Evolutionary conservation across 2,113 vertebrate genomes (phyloP).

Genomic region (Oncorhynchus nerka): DNA sequence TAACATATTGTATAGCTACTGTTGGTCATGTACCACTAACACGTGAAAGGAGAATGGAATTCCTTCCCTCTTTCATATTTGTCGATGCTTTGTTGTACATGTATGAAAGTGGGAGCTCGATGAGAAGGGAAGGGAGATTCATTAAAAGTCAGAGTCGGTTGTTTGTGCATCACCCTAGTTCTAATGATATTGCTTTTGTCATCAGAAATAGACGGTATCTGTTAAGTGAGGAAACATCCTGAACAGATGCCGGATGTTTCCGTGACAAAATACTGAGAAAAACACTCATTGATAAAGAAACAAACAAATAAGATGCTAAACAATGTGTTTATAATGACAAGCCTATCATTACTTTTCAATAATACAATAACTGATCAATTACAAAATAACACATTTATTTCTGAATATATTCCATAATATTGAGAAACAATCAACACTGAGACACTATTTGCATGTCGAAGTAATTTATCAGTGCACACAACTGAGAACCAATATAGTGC

Average conservation of each 20-base stretch:
- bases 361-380: neutral
- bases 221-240: neutral
- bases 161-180: too few species aligned
- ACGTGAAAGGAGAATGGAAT: too few species aligned
- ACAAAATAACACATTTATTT: neutral
- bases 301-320: neutral
- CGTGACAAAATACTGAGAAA: neutral
- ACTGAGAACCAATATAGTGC: conserved; percentile 37
- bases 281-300: neutral
- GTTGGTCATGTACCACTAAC: too few species aligned
- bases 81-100: too few species aligned
- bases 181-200: too few species aligned
- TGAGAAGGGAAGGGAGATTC: too few species aligned
- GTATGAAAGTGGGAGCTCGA: too few species aligned
- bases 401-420: too few species aligned
- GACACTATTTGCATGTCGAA: neutral
- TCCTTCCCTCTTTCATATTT: too few species aligned
- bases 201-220: too few species aligned
- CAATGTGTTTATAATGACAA: neutral
- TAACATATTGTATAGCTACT: too few species aligned
- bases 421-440: conserved; percentile 27
- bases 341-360: neutral
- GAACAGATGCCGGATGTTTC: neutral
- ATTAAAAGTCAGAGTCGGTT: too few species aligned
- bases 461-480: conserved; percentile 39